Conservation (phyloP, 92 coral and sea anemone species). For the Metridium senile region DNA sequence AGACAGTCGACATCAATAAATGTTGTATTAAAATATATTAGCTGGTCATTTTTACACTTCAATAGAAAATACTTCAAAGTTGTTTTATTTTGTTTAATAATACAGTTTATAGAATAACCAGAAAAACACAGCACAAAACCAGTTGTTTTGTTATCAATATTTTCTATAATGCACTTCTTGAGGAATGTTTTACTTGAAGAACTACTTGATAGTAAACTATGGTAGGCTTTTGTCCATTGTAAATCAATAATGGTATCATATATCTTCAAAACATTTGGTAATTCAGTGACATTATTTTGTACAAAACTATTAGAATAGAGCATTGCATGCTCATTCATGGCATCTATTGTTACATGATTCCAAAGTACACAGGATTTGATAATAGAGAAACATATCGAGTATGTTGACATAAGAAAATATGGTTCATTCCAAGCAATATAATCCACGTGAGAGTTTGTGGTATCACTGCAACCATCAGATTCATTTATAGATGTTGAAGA, state of each 20-base stretch:
- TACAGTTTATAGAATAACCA: slow-evolving; percentile 30
- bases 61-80: slow-evolving; percentile 29
- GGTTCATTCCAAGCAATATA: slow-evolving; percentile 35
- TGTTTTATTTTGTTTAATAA: slow-evolving; percentile 25
- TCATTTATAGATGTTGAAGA: too few species aligned
- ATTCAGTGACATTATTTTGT: slow-evolving; percentile 12
- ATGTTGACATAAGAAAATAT: slow-evolving; percentile 46
- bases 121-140: slow-evolving; percentile 38
- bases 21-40: slow-evolving; percentile 38
- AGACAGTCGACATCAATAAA: slow-evolving; percentile 30
- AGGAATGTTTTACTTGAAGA: slow-evolving; percentile 29
- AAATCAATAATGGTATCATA: slow-evolving; percentile 32
- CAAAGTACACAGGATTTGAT: slow-evolving; percentile 46
- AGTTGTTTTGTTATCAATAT: slow-evolving; percentile 10
- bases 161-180: slow-evolving; percentile 22
- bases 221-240: slow-evolving; percentile 17
- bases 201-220: slow-evolving; percentile 32
- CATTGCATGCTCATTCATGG: slow-evolving; percentile 38
- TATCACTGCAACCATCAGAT: too few species aligned
- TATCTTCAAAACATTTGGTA: slow-evolving; percentile 33
- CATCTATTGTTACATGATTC: slow-evolving; percentile 33
- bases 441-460: slow-evolving; percentile 22
- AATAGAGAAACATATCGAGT: slow-evolving; percentile 50
- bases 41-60: slow-evolving; percentile 14
- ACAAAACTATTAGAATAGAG: slow-evolving; percentile 16